phyloP scores from a whole-genome alignment of 1,140 invertebrate genomes.

The Teleopsis dalmanni region DNA sequence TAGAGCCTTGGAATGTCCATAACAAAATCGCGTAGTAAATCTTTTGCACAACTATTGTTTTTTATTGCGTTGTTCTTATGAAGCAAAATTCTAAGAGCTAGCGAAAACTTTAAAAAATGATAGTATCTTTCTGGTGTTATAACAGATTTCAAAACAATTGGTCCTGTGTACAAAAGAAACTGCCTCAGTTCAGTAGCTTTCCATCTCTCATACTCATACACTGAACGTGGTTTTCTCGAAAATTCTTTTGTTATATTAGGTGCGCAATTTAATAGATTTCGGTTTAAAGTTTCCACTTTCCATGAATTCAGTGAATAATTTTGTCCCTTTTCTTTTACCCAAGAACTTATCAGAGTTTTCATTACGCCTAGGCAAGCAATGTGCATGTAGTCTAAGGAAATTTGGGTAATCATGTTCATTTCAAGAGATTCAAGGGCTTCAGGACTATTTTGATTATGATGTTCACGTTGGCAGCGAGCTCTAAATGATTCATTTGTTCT shows the following conservation, averaged over 20 bases:
- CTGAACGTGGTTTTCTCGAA: not conserved
- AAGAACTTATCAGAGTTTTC: conserved; percentile 1
- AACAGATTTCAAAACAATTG: not conserved
- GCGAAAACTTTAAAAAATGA: not conserved
- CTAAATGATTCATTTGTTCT: conserved; percentile 13
- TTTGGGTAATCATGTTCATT: conserved; percentile 1
- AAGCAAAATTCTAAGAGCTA: conserved; percentile 1
- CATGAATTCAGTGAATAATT: not conserved
- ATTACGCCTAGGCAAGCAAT: conserved; percentile 5
- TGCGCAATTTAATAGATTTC: not conserved
- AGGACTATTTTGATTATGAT: no score
- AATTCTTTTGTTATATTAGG: not conserved
- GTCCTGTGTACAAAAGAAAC: conserved; percentile 3
- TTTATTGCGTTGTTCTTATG: no score
- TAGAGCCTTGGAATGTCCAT: conserved; percentile 13
- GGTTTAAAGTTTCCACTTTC: not conserved
- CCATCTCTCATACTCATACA: conserved; percentile 2
- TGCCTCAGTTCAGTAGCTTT: conserved; percentile 3
- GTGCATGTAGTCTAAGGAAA: conserved; percentile 6
- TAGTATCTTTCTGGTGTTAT: not conserved
- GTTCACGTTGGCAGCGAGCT: no score
- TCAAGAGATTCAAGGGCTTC: no score
- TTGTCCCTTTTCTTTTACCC: not conserved
- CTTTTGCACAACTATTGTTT: conserved; percentile 12
- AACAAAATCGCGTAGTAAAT: conserved; percentile 11